phyloP scores from a whole-genome alignment of 37 sponge, comb jelly and placozoan genomes.

The Ephydatia muelleri region DNA sequence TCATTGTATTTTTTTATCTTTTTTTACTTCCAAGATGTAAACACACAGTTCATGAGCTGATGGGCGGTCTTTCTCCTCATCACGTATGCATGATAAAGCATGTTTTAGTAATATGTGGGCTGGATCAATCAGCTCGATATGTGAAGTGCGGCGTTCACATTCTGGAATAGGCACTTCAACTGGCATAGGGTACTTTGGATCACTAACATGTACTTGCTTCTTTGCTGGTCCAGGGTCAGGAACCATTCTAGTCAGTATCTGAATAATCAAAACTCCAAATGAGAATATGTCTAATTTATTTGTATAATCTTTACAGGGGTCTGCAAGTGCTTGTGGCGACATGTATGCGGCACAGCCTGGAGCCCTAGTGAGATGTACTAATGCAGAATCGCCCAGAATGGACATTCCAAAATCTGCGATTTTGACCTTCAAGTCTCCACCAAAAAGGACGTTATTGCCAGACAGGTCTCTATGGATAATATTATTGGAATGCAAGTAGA shows the following conservation, averaged over 20 bases:
- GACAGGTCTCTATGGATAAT: conserved; percentile 45
- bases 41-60: too few relatives aligned
- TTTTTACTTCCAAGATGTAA: too few relatives aligned
- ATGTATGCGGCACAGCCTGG: conserved; percentile 26
- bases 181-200: too few relatives aligned
- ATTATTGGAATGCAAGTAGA: conserved; percentile 33
- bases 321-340: conserved; percentile 18
- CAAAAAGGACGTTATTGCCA: conserved; percentile 47
- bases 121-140: too few relatives aligned
- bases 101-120: too few relatives aligned
- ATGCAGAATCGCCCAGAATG: not conserved
- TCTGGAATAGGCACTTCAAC: too few relatives aligned
- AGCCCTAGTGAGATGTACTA: not conserved
- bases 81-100: too few relatives aligned
- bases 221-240: conserved; percentile 2
- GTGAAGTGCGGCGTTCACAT: too few relatives aligned
- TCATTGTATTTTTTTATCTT: too few relatives aligned
- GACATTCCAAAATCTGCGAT: conserved; percentile 51
- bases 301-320: not conserved
- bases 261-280: conserved; percentile 15
- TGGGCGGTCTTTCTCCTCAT: too few relatives aligned
- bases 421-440: conserved; percentile 19
- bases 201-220: too few relatives aligned
- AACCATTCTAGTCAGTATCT: not conserved
- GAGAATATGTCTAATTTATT: conserved; percentile 23